Base-by-base conservation (phyloP, 2,797 vertebrate species). In the Lycodopsis pacificus region DNA sequence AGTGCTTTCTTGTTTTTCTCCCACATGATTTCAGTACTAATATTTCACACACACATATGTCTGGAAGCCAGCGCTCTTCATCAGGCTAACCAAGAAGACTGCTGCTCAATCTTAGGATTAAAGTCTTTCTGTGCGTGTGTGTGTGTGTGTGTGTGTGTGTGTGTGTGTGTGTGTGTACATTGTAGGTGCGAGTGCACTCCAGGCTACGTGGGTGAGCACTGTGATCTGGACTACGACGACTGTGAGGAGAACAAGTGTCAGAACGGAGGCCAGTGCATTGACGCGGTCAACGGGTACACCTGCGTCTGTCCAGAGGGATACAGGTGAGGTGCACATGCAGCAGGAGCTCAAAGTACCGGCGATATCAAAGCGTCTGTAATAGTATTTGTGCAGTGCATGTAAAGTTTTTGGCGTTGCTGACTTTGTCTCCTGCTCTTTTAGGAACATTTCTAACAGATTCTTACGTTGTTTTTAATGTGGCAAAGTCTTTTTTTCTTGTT, bases 161-260 rank as follows among this genome's bases (percentile, higher is more conserved):
- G 22, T 77, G 42, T 71, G 42, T 78, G 40, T 77, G 19, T 72
- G 59, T 77, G 65, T 70, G 32, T 51, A 0, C 14, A 4, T 71
- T 78, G 71, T 73, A 99, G 98, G 89, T 99, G 98, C 86, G 98
- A 99, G 86, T 99, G 98, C 85, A 97, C 96, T 12, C 97, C 98
- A 19, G 98, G 98, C 0, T 99, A 97, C 4, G 83, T 97, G 1
- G 97, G 98, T 0, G 97, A 98, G 40, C 97, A 98, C 19, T 99
- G 98, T 67, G 97, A 98, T 77, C 84, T 95, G 71, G 97, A 99
- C 72, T 96, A 96, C 56, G 96, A 99, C 0, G 98, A 99, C 87
- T 99, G 98, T 83, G 95, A 96, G 49, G 97, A 98, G n/a, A 97
- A 98, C 88, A 99, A 98, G 85, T 99, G 98, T 91, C 96, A 96